Evolutionary conservation across 2,888 invertebrate species (phyloP), one percentile per base, ranked within the genome.

Genomic region (Anagyrus pseudococci): DNA sequence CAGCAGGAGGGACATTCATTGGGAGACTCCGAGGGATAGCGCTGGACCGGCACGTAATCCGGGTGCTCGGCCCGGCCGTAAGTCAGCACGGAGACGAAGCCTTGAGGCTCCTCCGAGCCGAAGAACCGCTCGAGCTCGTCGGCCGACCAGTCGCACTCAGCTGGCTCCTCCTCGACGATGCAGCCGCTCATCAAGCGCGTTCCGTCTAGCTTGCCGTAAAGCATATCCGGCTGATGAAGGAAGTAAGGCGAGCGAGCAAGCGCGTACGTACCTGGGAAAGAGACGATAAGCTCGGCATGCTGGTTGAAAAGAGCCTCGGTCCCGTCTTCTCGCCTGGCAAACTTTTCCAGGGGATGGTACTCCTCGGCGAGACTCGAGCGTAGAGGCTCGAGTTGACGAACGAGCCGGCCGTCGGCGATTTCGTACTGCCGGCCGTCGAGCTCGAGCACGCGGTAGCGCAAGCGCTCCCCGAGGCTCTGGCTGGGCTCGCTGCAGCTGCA

Each of bases 21-120:
- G 58, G n/a, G 77, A 69, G 58, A 75, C 71, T 52, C 70, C 72
- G 25, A 72, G 72, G 69, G n/a, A n/a, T 84, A 81, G 62, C 84
- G 78, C 47, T 78, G 79, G 19, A 85, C 77, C n/a, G 83, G 83
- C n/a, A 85, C 81, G 69, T 85, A 86, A 75, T 84, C 82, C 37
- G 77, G 74, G 77, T 86, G 85, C 72, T 86, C 86, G 63, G 84
- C 75, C 29, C 72, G 72, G 66, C 73, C 71, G 15, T 20, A 62
- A 60, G 68, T 73, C 68, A 77, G 71, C 52, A 74, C 62, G 26
- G 77, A 76, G 58, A 80, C 76, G 68, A 79, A 80, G 61, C 69
- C 75, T n/a, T 59, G 55, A 44, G 40, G 17, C 25, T 59, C 60
- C 52, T 59, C 17, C 26, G 13, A 20, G 19, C 13, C 37, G 25